phyloP scores from a whole-genome alignment of 2,113 vertebrate genomes.

The Vicugna pacos region DNA sequence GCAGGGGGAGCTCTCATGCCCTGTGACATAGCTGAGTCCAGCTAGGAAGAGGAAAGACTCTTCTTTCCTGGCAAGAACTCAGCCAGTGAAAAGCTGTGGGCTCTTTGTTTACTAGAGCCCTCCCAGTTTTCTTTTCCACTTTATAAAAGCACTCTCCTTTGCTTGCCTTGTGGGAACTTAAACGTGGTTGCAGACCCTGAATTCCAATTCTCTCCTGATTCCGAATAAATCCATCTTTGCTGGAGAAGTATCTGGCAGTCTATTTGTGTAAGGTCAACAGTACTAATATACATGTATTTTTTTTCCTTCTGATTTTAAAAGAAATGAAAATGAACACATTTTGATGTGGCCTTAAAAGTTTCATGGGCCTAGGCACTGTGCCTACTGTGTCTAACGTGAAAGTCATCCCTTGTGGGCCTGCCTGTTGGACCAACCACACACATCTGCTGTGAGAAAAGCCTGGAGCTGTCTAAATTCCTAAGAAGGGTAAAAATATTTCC shows the following conservation, averaged over 20 bases:
- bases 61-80: neutral
- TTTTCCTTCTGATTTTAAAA: constrained; percentile 33
- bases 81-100: neutral
- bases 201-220: neutral
- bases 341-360: neutral
- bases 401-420: neutral
- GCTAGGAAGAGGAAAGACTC: neutral
- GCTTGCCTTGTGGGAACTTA: neutral
- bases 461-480: neutral
- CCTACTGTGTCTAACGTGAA: neutral
- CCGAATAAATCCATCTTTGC: neutral
- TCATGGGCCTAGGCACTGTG: neutral
- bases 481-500: constrained; percentile 53
- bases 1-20: neutral
- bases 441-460: constrained; percentile 4
- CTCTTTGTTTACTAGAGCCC: neutral
- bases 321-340: constrained; percentile 48
- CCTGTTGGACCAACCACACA: neutral
- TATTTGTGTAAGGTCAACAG: neutral
- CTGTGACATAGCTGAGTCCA: neutral
- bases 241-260: neutral
- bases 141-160: neutral
- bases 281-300: neutral
- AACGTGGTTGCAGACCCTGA: too few species aligned
- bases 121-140: neutral